Conservation (phyloP, 2,888 invertebrate species). For the Idaea dimidiata region DNA sequence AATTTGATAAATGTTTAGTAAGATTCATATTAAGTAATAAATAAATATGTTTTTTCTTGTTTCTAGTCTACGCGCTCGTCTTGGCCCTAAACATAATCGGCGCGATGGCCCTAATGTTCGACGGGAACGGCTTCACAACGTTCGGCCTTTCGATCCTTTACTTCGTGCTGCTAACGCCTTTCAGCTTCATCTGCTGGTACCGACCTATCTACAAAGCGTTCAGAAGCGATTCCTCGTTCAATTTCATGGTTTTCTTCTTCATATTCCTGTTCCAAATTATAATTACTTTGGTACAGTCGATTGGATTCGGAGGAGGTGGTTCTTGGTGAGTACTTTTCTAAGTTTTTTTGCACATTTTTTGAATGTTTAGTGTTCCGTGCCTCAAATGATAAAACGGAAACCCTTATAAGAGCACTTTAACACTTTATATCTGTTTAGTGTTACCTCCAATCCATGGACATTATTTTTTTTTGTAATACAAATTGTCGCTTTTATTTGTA, state of each 20-base stretch:
- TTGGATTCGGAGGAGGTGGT: slow-evolving; percentile 92
- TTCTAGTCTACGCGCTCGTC: slow-evolving; percentile 93
- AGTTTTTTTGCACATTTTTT: slow-evolving; percentile 2
- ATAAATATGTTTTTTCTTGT: slow-evolving; percentile 20
- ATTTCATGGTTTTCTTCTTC: slow-evolving; percentile 99
- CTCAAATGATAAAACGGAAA: too few species aligned
- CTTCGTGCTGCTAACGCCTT: slow-evolving; percentile 94
- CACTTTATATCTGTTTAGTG: too few species aligned
- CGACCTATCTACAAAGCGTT: slow-evolving; percentile 99
- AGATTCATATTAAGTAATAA: neutral
- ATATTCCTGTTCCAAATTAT: slow-evolving; percentile 98
- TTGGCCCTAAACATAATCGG: slow-evolving; percentile 93
- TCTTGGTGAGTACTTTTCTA: slow-evolving; percentile 86
- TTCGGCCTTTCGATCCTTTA: slow-evolving; percentile 95
- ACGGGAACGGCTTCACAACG: slow-evolving; percentile 81
- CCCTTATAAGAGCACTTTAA: too few species aligned
- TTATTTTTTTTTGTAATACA: too few species aligned
- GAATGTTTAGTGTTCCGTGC: too few species aligned
- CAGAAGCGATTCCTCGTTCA: slow-evolving; percentile 99
- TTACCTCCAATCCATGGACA: too few species aligned
- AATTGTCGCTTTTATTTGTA: too few species aligned
- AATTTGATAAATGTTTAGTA: too few species aligned
- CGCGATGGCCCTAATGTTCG: slow-evolving; percentile 88
- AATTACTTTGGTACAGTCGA: slow-evolving; percentile 91
- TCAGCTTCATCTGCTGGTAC: slow-evolving; percentile 99